Percentiles rank a stretch among this genome's conserved stretches.
phyloP scores from a whole-genome alignment of 92 coral and sea anemone species.

The Isaurus tuberculatus region DNA sequence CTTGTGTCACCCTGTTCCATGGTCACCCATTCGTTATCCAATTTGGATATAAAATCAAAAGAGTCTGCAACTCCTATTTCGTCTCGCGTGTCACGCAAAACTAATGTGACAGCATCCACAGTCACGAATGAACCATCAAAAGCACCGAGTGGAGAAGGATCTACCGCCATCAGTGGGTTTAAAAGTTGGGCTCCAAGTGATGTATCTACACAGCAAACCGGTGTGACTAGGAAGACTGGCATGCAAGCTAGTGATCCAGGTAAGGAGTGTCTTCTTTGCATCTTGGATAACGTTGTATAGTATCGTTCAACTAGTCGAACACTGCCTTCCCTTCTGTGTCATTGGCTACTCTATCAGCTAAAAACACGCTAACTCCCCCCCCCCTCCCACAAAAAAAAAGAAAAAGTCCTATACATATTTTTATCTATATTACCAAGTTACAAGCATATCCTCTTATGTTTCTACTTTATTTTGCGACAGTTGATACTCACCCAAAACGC shows the following conservation, averaged over 20 bases:
- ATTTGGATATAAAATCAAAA: constrained; percentile 57
- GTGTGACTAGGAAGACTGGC: constrained; percentile 6
- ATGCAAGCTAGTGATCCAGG: constrained; percentile 16
- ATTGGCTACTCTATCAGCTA: too few species aligned
- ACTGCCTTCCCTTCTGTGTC: too few species aligned
- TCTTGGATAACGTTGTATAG: too few species aligned
- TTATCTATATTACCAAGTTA: not conserved
- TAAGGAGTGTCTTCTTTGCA: not conserved
- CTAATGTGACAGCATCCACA: not conserved
- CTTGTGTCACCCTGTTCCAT: constrained; percentile 45
- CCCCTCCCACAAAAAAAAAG: not conserved
- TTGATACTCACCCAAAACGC: constrained; percentile 57
- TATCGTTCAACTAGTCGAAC: too few species aligned
- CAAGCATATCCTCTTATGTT: not conserved
- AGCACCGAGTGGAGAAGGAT: not conserved
- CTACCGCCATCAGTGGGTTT: not conserved
- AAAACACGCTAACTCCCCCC: too few species aligned
- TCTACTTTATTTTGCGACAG: constrained; percentile 18
- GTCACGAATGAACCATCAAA: not conserved
- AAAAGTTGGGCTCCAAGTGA: not conserved
- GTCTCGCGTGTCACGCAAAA: constrained; percentile 19
- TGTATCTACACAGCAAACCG: not conserved
- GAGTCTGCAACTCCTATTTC: constrained; percentile 7
- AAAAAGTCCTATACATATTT: not conserved
- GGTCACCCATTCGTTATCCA: constrained; percentile 76